phyloP scores from a whole-genome alignment of 2,113 vertebrate genomes.

The Cyanoderma ruficeps region DNA sequence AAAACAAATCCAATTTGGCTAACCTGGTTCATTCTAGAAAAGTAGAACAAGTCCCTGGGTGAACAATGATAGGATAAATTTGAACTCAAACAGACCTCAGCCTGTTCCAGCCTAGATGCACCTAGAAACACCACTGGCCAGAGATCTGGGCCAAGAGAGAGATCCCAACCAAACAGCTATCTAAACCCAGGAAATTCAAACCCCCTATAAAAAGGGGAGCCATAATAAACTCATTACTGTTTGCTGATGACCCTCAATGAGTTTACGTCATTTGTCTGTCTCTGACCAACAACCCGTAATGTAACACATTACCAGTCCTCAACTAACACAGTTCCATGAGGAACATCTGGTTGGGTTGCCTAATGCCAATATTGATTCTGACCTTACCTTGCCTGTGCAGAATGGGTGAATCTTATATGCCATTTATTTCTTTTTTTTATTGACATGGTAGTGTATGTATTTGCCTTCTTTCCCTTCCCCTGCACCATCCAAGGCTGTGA shows the following conservation, averaged over 20 bases:
- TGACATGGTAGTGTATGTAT: constrained; percentile 31
- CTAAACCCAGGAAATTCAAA: not conserved
- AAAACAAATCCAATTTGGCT: not conserved
- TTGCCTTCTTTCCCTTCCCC: constrained; percentile 29
- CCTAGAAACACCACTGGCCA: not conserved
- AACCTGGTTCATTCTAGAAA: not conserved
- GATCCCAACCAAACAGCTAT: not conserved
- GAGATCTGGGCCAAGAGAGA: not conserved
- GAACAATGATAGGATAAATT: not conserved
- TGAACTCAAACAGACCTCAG: not conserved
- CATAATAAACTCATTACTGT: not conserved
- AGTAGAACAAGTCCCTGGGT: not conserved
- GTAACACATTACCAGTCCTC: not conserved
- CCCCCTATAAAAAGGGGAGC: not conserved
- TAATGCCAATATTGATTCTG: constrained; percentile 72
- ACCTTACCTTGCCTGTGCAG: constrained; percentile 58
- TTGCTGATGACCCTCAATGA: not conserved
- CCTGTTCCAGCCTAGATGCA: not conserved
- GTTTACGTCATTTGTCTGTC: not conserved
- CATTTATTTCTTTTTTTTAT: constrained; percentile 10
- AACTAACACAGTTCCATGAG: constrained; percentile 40
- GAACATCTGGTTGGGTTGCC: constrained; percentile 25
- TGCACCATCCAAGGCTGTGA: not conserved
- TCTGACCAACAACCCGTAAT: not conserved
- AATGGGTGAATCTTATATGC: constrained; percentile 1